Evolutionary conservation across 2,797 vertebrate species (phyloP).

Genomic region (Spinus pinus): DNA sequence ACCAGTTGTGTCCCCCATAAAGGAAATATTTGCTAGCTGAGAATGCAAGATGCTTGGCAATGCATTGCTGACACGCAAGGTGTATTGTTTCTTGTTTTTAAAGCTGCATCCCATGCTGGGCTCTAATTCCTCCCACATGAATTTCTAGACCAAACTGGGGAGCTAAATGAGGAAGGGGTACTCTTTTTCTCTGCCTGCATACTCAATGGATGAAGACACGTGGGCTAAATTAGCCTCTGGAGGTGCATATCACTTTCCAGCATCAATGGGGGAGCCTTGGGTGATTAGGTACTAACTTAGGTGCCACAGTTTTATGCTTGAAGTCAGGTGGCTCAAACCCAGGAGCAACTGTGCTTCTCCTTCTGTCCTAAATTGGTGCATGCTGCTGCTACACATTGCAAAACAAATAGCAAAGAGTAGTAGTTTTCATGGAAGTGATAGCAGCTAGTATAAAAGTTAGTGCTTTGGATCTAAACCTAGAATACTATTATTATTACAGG

Average conservation of each 20-base stretch:
- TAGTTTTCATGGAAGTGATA: not conserved
- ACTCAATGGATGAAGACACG: not conserved
- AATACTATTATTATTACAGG: not conserved
- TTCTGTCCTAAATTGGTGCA: not conserved
- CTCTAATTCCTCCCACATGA: constrained; percentile 12
- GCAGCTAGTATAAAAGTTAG: not conserved
- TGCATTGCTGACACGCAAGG: not conserved
- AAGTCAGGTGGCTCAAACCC: not conserved
- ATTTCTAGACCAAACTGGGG: not conserved
- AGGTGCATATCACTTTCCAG: not conserved
- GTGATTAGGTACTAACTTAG: not conserved
- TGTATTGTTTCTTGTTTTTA: constrained; percentile 1
- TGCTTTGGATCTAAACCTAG: not conserved
- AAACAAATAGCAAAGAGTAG: not conserved
- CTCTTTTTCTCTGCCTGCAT: not conserved
- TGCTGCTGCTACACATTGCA: not conserved
- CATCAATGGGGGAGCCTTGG: not conserved
- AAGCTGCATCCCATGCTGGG: not conserved
- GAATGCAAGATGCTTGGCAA: not conserved
- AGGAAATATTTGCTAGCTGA: constrained; percentile 7
- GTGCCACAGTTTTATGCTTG: not conserved
- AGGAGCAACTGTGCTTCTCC: not conserved
- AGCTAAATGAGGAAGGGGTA: not conserved
- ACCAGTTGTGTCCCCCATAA: not conserved
- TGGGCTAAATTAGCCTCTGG: not conserved